Evolutionary conservation across 1,140 invertebrate species (phyloP), one percentile per base, ranked within the genome.

Genomic region (Fopius arisanus): DNA sequence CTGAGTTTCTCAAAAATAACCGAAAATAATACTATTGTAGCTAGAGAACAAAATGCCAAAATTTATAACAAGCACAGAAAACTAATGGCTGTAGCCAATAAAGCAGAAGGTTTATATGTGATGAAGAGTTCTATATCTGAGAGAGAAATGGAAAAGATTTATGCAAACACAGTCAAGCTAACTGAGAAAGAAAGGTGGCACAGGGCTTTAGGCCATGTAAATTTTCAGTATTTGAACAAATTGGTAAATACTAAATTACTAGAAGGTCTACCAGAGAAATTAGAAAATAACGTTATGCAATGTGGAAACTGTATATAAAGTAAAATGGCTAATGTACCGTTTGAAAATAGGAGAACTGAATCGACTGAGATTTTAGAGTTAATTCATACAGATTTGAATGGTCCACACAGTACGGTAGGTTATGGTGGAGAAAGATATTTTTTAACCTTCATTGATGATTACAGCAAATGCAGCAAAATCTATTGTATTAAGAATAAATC

Each of bases 271-370:
- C 72, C 69, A 26, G 51, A 69, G 62, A 72, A 67, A 31, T 65
- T 77, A 9, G 76, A 77, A 70, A 14, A 33, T 33, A 48, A 68
- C 40, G 33, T 28, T 40, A 26, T 72, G 14, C 71, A 68, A 71
- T 78, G 74, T 67, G 54, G 23, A 63, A 75, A 65, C 9, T 43
- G 40, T 43, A 43, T 43, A 6, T 3, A 75, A 67, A 67, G 31
- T 28, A 78, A 78, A 73, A 78, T 78, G 70, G 31, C 65, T 41
- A 76, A 78, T 69, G n/a, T 76, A 31, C 67, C 72, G 16, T 78
- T 78, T 54, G 16, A 74, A 40, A 74, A 76, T 59, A 76, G 62
- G 72, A 48, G 72, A 54, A 67, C 14, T 9, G 68, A 48, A 43
- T 43, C 74, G 33, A 73, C 54, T 21, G 71, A 76, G 37, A 72